Conservation (phyloP, 1,140 invertebrate genomes). For the Hyles vespertilio region DNA sequence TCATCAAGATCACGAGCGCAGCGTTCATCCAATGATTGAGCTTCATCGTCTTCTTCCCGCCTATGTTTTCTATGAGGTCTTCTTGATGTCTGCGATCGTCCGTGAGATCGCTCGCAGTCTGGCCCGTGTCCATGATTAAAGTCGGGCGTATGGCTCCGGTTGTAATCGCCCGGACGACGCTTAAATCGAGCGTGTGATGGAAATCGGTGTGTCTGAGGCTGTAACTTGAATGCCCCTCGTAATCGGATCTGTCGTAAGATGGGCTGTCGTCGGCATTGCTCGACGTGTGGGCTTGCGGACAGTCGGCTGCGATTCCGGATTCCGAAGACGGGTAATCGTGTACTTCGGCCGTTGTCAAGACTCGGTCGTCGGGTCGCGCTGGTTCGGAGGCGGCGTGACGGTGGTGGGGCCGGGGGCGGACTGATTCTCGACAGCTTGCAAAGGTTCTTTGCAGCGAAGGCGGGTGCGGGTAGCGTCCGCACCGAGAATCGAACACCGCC, state of each 20-base stretch:
- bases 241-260: slow-evolving; percentile 64
- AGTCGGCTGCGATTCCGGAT: slow-evolving; percentile 68
- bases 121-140: slow-evolving; percentile 56
- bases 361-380: slow-evolving; percentile 62
- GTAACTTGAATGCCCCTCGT: slow-evolving; percentile 61
- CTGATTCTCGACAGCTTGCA: slow-evolving; percentile 57
- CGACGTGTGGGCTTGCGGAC: slow-evolving; percentile 51
- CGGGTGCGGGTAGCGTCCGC: slow-evolving; percentile 49
- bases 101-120: slow-evolving; percentile 56
- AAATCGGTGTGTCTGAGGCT: slow-evolving; percentile 56
- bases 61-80: slow-evolving; percentile 56
- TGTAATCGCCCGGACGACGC: slow-evolving; percentile 54
- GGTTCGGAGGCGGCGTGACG: slow-evolving; percentile 65
- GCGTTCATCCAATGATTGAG: slow-evolving; percentile 69
- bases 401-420: slow-evolving; percentile 60
- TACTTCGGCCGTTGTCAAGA: slow-evolving; percentile 70
- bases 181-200: slow-evolving; percentile 53
- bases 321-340: slow-evolving; percentile 74
- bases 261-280: slow-evolving; percentile 66
- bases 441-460: slow-evolving; percentile 57
- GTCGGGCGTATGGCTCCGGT: slow-evolving; percentile 62
- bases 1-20: slow-evolving; percentile 73
- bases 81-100: slow-evolving; percentile 53
- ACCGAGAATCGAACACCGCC: slow-evolving; percentile 61
- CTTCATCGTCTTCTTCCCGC: slow-evolving; percentile 68